Conservation (phyloP, 2,797 vertebrate species). For the Vultur gryphus region DNA sequence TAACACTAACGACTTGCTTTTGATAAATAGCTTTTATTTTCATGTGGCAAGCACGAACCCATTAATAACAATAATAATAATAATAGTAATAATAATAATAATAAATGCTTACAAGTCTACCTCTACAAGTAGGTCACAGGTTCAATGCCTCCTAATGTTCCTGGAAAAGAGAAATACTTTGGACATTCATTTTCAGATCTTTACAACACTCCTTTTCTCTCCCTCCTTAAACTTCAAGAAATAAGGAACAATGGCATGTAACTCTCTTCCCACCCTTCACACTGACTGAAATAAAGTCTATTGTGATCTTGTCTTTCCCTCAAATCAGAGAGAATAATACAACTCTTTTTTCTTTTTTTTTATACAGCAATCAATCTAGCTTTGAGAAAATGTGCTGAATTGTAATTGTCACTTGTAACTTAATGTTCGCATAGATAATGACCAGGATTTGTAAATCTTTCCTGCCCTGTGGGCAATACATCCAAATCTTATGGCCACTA, state of each 20-base stretch:
- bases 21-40: background rate
- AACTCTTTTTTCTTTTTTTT: background rate
- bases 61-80: background rate
- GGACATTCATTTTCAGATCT: background rate
- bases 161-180: background rate
- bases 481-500: background rate
- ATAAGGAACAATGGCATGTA: background rate
- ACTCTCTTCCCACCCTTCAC: background rate
- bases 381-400: background rate
- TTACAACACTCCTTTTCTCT: background rate
- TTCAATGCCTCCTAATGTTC: background rate
- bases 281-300: slow-evolving; percentile 1
- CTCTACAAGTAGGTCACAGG: background rate
- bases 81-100: background rate
- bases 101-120: background rate
- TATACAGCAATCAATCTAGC: background rate
- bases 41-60: background rate
- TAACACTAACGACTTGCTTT: background rate
- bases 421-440: background rate
- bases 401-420: background rate
- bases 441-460: background rate
- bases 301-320: background rate
- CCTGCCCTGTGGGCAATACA: background rate
- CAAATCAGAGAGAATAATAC: background rate
- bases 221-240: background rate